Evolutionary conservation across 1,140 invertebrate genomes (phyloP), one percentile per base, ranked within the genome.

Genomic region (Theocolax elegans): DNA sequence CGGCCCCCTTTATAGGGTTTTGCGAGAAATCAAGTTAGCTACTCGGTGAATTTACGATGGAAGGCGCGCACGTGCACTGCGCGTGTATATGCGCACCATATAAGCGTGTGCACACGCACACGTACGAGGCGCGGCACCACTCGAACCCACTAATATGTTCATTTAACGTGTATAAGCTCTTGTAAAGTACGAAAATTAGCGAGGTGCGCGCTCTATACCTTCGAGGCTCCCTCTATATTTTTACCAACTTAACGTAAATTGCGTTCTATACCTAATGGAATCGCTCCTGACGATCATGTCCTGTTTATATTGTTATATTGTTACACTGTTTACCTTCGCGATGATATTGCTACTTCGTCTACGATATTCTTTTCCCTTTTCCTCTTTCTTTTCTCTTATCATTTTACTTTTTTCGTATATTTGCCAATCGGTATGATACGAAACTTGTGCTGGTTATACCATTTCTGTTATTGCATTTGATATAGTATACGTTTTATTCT

Each of bases 1-100:
- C 17, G 13, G 17, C 6, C 10, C 19, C 42, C 31, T 67, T 46
- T 48, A 67, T 67, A 27, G 15, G 31, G 38, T 67, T 67, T 58
- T 49, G 15, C 44, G 19, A 23, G 42, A 59, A 67, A 67, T 67
- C 29, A 49, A 67, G 44, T 67, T 67, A 67, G 53, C 44, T 49
- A 49, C 54, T 49, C 15, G 27, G 12, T 48, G 21, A 67, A 59
- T 59, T 67, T 49, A 59, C 44, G 29, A 49, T 38, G 19, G 25
- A 42, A 46, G 23, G 13, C 12, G 27, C 49, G 17, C 29, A 7
- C 6, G 6, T 8, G 53, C 10, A 35, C 31, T 35, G 10, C 4
- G 4, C 4, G 4, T 35, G 10, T 35, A 4, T 35, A 35, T 51
- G 15, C 25, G 10, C 27, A 15, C n/a, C 13, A 23, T 9, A 23